A percentile compares a stretch with the other conserved stretches of the same genome.
Conservation (phyloP, 2,113 vertebrate genomes). For the Phrynocephalus versicolor region DNA sequence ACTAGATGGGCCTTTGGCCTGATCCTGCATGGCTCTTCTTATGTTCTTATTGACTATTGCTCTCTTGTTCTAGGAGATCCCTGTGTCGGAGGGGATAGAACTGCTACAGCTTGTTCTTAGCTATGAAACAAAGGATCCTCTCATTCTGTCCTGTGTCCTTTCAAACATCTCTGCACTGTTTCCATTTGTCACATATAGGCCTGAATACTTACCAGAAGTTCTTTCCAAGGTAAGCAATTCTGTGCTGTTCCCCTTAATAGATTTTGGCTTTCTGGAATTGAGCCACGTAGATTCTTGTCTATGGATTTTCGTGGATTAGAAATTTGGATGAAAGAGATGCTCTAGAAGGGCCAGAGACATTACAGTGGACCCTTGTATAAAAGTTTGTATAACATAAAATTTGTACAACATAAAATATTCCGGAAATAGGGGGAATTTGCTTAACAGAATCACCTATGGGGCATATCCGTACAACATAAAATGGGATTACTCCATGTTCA, state of each 20-base stretch:
- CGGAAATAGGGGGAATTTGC: too few relatives aligned
- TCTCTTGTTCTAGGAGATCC: conserved; percentile 78
- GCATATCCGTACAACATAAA: too few relatives aligned
- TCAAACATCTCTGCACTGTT: conserved; percentile 92
- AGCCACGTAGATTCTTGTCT: neutral
- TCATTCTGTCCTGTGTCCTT: conserved; percentile 93
- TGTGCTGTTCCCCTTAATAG: neutral
- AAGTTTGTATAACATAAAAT: too few relatives aligned
- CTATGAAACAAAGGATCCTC: conserved; percentile 91
- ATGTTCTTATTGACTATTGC: too few relatives aligned
- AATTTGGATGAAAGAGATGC: neutral
- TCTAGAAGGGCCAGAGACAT: neutral
- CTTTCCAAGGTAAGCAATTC: conserved; percentile 84
- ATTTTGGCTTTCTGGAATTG: neutral
- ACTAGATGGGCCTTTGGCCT: too few relatives aligned
- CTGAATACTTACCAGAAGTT: conserved; percentile 84
- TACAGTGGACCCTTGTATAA: too few relatives aligned
- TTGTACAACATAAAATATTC: too few relatives aligned
- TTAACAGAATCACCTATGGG: too few relatives aligned
- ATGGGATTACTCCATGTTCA: too few relatives aligned
- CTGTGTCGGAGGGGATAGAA: conserved; percentile 87
- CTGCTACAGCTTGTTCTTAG: conserved; percentile 87
- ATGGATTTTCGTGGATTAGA: neutral
- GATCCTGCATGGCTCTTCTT: too few relatives aligned
- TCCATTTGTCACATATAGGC: conserved; percentile 85